Base-by-base conservation (phyloP, 2,888 invertebrate species). In the Apocheima hispidaria region DNA sequence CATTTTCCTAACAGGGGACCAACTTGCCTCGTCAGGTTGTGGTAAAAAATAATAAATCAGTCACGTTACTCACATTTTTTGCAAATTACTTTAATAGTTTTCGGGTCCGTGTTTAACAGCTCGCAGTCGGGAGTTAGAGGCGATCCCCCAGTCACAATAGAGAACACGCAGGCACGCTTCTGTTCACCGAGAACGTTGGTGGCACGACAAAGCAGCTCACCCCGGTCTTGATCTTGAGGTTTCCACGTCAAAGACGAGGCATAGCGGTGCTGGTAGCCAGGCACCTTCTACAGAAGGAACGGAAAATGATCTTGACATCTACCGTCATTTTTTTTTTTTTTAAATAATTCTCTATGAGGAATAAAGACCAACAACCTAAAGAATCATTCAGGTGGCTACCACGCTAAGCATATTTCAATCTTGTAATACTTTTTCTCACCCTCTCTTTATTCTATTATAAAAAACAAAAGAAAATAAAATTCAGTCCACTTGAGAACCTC, bases 181-280 rank as follows among this genome's bases (percentile, higher is more conserved):
- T 90, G 90, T 26, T 87, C 87, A 0, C 91, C 91, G 41, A 84
- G 85, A 0, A 76, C 28, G 66, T 90, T 91, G 0, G 81, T 81
- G 0, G 89, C 90, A 0, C 85, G 75, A 61, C 90, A 91, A 9
- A 76, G 71, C 0, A 91, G 77, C 6, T 53, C 53, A 0, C 91
- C 91, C 0, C 84, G 58, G 65, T 90, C 88, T 0, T 73, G 77
- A 0, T 76, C 73, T 0, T 81, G 73, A 0, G 86, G 78, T 2
- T 81, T 51, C 90, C 90, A 91, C 0, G 83, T 85, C 35, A 91
- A 66, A 0, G 82, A 82, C 0, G 90, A 87, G 0, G 81, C 73
- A 68, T 84, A 91, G 0, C 84, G 81, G 65, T 84, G 69, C 10
- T 68, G 69, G 44, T 83, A 74, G 0, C 86, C 87, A 0, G 74